These are phyloP conservation scores for Actinia tenebrosa DNA, from an alignment of 64 coral and sea anemone species.

Conservation along the genomic window DNA sequence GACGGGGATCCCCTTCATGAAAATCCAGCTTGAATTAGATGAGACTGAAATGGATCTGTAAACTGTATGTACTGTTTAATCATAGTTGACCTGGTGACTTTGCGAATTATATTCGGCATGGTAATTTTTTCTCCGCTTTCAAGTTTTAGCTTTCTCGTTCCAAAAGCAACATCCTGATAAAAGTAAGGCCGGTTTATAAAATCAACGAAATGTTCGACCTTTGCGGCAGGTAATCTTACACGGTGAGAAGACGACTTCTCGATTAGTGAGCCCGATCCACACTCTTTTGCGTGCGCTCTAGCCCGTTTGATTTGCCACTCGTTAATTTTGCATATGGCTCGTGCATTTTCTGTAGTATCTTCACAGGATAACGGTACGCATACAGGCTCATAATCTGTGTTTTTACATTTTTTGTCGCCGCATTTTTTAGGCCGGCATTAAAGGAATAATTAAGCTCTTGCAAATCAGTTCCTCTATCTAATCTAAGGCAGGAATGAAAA, in stretches of 20 bases:
- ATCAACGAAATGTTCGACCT: slow-evolving; percentile 59
- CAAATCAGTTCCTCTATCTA: slow-evolving; percentile 19
- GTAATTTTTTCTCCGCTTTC: slow-evolving; percentile 39
- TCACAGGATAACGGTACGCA: slow-evolving; percentile 53
- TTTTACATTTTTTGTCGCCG: slow-evolving; percentile 47
- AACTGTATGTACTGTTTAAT: slow-evolving; percentile 49
- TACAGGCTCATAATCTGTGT: slow-evolving; percentile 67
- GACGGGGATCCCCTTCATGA: too few relatives aligned
- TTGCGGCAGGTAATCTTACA: slow-evolving; percentile 32
- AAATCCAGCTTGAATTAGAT: too few relatives aligned
- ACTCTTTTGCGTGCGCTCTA: slow-evolving; percentile 60
- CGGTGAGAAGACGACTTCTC: slow-evolving; percentile 28
- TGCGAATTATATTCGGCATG: slow-evolving; percentile 37
- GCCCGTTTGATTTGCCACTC: slow-evolving; percentile 60
- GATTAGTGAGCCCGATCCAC: slow-evolving; percentile 39
- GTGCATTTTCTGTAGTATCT: slow-evolving; percentile 45
- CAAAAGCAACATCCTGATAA: slow-evolving; percentile 31
- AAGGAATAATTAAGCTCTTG: slow-evolving; percentile 41
- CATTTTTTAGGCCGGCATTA: slow-evolving; percentile 55
- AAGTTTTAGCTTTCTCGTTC: slow-evolving; percentile 48
- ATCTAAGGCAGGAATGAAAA: slow-evolving; percentile 35
- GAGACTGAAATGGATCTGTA: too few relatives aligned
- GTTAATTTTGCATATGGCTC: slow-evolving; percentile 53
- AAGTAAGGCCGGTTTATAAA: slow-evolving; percentile 49
- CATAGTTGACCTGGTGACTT: slow-evolving; percentile 60